Base-by-base conservation (phyloP, 2,797 vertebrate species). In the Rhinoraja longicauda region DNA sequence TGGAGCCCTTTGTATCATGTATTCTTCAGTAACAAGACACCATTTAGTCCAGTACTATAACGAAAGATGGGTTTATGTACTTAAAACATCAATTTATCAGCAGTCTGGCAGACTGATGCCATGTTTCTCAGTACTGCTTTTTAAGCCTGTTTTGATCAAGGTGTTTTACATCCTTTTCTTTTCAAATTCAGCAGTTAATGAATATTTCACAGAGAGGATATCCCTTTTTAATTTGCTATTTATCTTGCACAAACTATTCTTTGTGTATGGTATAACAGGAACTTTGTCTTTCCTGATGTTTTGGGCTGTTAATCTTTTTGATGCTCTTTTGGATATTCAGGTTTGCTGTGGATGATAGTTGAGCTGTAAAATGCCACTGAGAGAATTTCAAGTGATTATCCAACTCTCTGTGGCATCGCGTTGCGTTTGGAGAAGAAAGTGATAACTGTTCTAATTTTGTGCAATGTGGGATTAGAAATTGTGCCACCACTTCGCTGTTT, bases 241-340 rank as follows among this genome's bases (percentile, higher is more conserved):
- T 21, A 72, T 72, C 32, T 73, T 73, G 90, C 36, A 53, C 67
- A 73, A 45, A 39, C 24, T 72, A 73, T 21, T 13, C 12, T 53
- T 73, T 72, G 90, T 91, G 90, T 29, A 53, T 91, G 67, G 8
- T 91, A 91, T 21, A 24, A 91, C 67, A 73, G 24, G 67, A 91
- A 53, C 24, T 21, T 90, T 19, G 32, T 72, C 90, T 53, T 8
- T 1, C 39, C 36, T 62, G 39, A 26, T 64, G 39, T 45, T 9
- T 91, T 67, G 26, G 39, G 21, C 3, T 19, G 13, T 73, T 91
- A 92, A 32, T 19, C 39, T 53, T 72, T 90, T 92, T 91, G 67
- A 53, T 39, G 24, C 21, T 73, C 67, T 72, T 84, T 90, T 36
- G 12, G 39, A 45, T 73, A 57, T 57, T 67, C 62, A 88, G 84